phyloP scores from a whole-genome alignment of 1,140 invertebrate species.

The Atopsyche davidsoni region DNA sequence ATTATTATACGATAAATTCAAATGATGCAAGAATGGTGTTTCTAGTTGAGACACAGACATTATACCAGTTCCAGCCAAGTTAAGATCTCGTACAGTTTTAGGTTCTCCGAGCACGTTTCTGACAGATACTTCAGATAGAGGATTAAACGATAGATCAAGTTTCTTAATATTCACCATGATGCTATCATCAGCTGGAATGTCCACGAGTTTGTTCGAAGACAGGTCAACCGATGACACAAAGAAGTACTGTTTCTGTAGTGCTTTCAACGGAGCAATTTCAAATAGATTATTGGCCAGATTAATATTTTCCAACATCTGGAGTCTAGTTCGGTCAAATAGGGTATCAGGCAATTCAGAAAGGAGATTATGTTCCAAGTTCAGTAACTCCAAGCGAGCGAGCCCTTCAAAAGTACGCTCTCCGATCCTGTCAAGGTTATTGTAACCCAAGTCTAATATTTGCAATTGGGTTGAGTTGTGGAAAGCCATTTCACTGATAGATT shows the following conservation, averaged over 20 bases:
- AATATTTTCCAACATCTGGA: constrained; percentile 77
- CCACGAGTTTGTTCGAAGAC: constrained; percentile 67
- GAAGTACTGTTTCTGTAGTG: constrained; percentile 75
- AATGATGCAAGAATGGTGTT: constrained; percentile 73
- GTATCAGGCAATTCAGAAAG: constrained; percentile 69
- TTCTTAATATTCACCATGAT: constrained; percentile 83
- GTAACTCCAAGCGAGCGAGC: constrained; percentile 62
- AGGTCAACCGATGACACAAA: constrained; percentile 74
- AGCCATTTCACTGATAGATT: constrained; percentile 74
- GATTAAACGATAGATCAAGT: constrained; percentile 81
- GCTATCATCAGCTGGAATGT: constrained; percentile 75
- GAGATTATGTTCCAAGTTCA: constrained; percentile 71
- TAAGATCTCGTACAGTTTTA: constrained; percentile 76
- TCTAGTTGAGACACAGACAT: constrained; percentile 63
- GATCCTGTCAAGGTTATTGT: constrained; percentile 69
- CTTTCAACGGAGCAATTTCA: constrained; percentile 66
- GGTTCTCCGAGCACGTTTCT: constrained; percentile 76
- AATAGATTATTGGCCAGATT: constrained; percentile 73
- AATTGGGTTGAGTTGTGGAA: constrained; percentile 88
- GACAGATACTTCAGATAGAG: constrained; percentile 66
- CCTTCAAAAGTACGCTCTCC: constrained; percentile 79
- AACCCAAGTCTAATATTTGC: constrained; percentile 69
- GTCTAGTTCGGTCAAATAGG: constrained; percentile 73
- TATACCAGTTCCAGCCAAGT: constrained; percentile 74
- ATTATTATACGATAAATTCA: constrained; percentile 79